Conservation (phyloP, 92 coral and sea anemone species). For the Pocillopora meandrina region DNA sequence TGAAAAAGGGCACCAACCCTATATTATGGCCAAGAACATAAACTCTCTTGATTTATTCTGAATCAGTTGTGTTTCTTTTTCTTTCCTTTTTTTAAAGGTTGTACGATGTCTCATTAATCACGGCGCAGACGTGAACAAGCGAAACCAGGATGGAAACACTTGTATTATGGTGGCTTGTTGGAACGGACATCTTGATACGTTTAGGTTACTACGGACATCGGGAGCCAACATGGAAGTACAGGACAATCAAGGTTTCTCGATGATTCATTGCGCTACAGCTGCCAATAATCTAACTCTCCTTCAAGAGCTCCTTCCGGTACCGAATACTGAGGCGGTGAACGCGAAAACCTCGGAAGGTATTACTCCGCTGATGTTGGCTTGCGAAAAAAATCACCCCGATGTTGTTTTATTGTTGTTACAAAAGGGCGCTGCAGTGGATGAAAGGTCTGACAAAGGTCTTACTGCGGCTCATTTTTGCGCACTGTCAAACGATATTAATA, state of each 20-base stretch:
- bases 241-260: slow-evolving; percentile 77
- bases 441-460: slow-evolving; percentile 70
- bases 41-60: not conserved
- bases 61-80: not conserved
- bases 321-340: slow-evolving; percentile 56
- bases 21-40: no score
- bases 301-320: slow-evolving; percentile 62
- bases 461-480: slow-evolving; percentile 85
- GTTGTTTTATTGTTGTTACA: slow-evolving; percentile 69
- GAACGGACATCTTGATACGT: slow-evolving; percentile 84
- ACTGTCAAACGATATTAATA: slow-evolving; percentile 68
- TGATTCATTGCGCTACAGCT: slow-evolving; percentile 82
- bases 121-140: slow-evolving; percentile 75
- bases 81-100: slow-evolving; percentile 15
- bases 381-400: slow-evolving; percentile 83
- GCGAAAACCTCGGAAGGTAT: slow-evolving; percentile 77
- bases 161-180: slow-evolving; percentile 88
- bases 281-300: slow-evolving; percentile 73
- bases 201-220: slow-evolving; percentile 61
- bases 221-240: slow-evolving; percentile 72
- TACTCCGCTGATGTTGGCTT: slow-evolving; percentile 80
- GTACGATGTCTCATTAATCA: slow-evolving; percentile 65
- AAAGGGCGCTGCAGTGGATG: slow-evolving; percentile 65
- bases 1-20: no score
- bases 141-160: slow-evolving; percentile 84